Percentiles rank a stretch among this genome's conserved stretches.
Evolutionary conservation across 2,888 invertebrate species (phyloP).

Genomic region (Mimumesa dahlbomi): DNA sequence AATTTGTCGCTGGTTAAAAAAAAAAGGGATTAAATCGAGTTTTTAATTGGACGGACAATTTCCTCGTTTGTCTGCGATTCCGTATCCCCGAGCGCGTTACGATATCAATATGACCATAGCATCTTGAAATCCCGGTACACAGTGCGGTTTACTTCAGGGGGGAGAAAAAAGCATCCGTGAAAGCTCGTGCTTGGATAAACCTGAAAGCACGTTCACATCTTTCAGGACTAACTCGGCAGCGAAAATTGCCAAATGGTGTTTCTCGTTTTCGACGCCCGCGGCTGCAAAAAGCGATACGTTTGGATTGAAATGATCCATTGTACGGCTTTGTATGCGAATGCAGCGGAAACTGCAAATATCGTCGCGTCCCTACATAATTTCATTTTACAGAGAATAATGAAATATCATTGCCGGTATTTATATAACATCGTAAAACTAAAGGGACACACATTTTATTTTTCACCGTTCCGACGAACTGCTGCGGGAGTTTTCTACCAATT

Average conservation of each 20-base stretch:
- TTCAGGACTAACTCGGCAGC: constrained; percentile 56
- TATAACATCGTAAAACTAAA: neutral
- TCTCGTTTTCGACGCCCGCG: constrained; percentile 44
- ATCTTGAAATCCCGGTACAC: constrained; percentile 9
- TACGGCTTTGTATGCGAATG: constrained; percentile 36
- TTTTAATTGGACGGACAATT: too few relatives aligned
- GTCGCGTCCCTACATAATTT: constrained; percentile 32
- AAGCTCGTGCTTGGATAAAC: constrained; percentile 54
- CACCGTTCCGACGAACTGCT: too few relatives aligned
- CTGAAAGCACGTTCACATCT: constrained; percentile 47
- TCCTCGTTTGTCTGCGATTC: too few relatives aligned
- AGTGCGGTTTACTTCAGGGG: constrained; percentile 29
- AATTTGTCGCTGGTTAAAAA: too few relatives aligned
- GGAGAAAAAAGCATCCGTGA: constrained; percentile 46
- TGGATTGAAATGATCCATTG: constrained; percentile 63
- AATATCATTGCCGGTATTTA: neutral
- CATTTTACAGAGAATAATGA: constrained; percentile 29
- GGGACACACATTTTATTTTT: neutral
- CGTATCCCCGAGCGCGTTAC: too few relatives aligned
- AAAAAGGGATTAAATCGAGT: too few relatives aligned
- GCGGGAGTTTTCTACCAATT: too few relatives aligned
- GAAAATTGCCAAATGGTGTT: constrained; percentile 58
- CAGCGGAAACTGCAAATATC: constrained; percentile 23
- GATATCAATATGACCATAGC: constrained; percentile 6
- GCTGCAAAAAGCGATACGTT: constrained; percentile 63